Base-by-base conservation (phyloP, 2,797 vertebrate genomes). In the Tadarida brasiliensis region DNA sequence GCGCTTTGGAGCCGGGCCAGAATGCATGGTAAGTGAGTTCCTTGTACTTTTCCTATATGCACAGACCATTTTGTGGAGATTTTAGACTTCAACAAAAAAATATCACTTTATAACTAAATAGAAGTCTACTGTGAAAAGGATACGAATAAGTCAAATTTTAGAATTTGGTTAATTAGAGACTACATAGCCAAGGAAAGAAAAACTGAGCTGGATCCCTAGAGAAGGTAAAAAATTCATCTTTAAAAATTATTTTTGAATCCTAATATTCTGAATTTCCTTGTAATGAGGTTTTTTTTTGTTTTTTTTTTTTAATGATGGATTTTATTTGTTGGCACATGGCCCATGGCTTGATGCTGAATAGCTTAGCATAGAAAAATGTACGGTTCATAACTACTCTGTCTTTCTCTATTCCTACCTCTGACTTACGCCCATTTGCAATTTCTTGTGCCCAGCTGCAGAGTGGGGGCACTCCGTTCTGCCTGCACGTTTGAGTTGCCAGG, bases 1-100 rank as follows among this genome's bases (percentile, higher is more conserved):
- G 98, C 99, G 54, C 97, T 99, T 74, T 35, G 97, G 97, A 98
- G 98, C 97, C 98, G 98, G 44, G 95, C 98, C 74, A 98, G 98
- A 57, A 98, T 98, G 92, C 98, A 98, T 20, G 0, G 98, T 98
- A 97, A 98, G 71, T 84, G 24, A 77, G 22, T 14, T 90, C 78
- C 86, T 85, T 56, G 16, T 26, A 7, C 73, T 51, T 86, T 70
- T 30, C 57, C 49, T 11, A 6, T 30, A 78, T 10, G 73, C 73
- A 24, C 51, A 39, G 82, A 59, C 73, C 56, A 54, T 28, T 65
- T 68, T 16, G 12, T 6, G 44, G 65, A 33, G 28, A 82, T 9
- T 88, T 82, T 30, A 35, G 59, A 74, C 28, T 65, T 47, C 56
- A 11, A 4, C 28, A 33, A 54, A 28, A 68, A 33, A 47, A n/a